A percentile compares a stretch with the other conserved stretches of the same genome.
Evolutionary conservation across 2,113 vertebrate species (phyloP).

Genomic region (Dasyurus viverrinus): DNA sequence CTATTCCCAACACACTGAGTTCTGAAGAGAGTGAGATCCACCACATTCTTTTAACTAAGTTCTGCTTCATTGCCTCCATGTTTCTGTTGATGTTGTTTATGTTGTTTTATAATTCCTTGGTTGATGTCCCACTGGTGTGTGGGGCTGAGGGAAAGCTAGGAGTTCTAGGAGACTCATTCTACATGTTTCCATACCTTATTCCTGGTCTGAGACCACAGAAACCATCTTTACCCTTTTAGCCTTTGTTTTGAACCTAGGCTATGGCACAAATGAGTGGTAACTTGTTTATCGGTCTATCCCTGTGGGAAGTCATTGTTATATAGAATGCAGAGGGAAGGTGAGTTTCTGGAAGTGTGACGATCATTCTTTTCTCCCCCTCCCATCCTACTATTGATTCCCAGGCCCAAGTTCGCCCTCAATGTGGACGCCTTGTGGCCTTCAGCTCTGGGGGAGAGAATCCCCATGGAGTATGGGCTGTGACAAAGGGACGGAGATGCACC

Average conservation of each 20-base stretch:
- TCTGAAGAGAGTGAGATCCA: neutral
- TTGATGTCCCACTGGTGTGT: neutral
- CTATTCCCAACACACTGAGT: neutral
- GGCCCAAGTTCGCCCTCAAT: conserved; percentile 92
- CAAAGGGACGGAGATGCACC: conserved; percentile 89
- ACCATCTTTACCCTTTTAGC: neutral
- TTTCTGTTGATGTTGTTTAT: neutral
- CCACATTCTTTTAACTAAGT: neutral
- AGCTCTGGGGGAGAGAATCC: conserved; percentile 95
- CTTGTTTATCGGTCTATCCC: neutral
- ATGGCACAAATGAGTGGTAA: neutral
- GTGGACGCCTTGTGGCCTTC: conserved; percentile 95
- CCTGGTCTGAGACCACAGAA: neutral
- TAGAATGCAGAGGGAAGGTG: neutral
- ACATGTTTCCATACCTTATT: neutral
- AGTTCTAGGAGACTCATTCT: neutral
- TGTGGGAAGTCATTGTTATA: neutral
- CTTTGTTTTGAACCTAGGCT: neutral
- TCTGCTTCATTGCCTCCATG: neutral
- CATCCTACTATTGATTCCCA: conserved; percentile 69
- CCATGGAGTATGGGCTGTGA: conserved; percentile 93
- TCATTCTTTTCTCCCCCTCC: neutral
- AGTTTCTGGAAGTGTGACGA: too few relatives aligned
- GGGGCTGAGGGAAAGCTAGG: neutral
- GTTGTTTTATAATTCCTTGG: neutral